A percentile compares a stretch with the other conserved stretches of the same genome.
phyloP scores from a whole-genome alignment of 2,113 vertebrate species.

The Clarias batrachus region DNA sequence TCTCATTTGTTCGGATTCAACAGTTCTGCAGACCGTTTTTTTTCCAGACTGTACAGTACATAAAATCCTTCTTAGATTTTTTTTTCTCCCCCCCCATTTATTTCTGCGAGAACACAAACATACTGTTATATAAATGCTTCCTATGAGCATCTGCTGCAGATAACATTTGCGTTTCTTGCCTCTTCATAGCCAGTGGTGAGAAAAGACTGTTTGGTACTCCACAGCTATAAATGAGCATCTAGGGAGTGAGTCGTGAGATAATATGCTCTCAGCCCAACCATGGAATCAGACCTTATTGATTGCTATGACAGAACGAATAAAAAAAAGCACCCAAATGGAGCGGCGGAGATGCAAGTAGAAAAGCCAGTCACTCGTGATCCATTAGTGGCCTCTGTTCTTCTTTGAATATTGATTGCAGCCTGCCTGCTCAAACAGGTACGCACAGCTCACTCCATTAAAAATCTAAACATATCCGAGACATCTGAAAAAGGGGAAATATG shows the following conservation, averaged over 20 bases:
- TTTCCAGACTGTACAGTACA: too few species aligned
- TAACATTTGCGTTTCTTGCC: background rate
- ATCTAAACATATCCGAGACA: background rate
- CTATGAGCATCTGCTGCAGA: constrained; percentile 1
- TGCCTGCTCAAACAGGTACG: constrained; percentile 57
- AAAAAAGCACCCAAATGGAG: constrained; percentile 56
- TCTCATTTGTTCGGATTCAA: background rate
- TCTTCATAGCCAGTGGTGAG: constrained; percentile 28
- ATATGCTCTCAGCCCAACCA: constrained; percentile 51
- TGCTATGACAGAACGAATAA: constrained; percentile 64
- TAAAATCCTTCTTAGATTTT: background rate
- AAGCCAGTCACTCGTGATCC: constrained; percentile 57
- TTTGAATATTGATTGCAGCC: constrained; percentile 63
- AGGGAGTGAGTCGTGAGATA: constrained; percentile 25
- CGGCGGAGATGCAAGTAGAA: constrained; percentile 28
- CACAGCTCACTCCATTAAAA: constrained; percentile 38
- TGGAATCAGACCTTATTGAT: constrained; percentile 69
- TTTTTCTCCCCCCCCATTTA: background rate
- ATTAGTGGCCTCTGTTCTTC: constrained; percentile 60
- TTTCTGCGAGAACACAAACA: background rate
- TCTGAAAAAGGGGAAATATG: constrained; percentile 1
- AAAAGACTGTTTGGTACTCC: constrained; percentile 12
- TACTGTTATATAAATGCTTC: constrained; percentile 4
- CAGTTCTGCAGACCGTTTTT: background rate
- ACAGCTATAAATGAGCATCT: constrained; percentile 44